Base-by-base conservation (phyloP, 2,113 vertebrate species). In the Daubentonia madagascariensis region DNA sequence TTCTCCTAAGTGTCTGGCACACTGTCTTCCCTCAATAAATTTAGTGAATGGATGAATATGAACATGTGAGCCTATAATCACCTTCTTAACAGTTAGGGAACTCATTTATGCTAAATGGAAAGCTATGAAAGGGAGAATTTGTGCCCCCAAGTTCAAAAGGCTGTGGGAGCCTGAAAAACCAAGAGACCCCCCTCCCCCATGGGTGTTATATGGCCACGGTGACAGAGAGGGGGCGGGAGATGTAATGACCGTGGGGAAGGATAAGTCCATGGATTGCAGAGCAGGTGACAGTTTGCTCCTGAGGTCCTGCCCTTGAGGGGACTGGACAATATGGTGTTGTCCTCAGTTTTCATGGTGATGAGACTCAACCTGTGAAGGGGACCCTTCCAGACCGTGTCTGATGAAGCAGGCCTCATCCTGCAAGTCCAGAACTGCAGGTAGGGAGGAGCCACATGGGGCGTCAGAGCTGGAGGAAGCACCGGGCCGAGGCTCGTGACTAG, bases 251-350 rank as follows among this genome's bases (percentile, higher is more conserved):
- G 20, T n/a, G 20, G 16, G 48, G 89, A 32, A 73, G 8, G 73
- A 35, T 61, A 72, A 22, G 30, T 32, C 8, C 0, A 13, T 0
- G 14, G 23, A 16, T 25, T 28, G 13, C 75, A 50, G 32, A 83
- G 45, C 30, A 12, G 68, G 80, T 37, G 59, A 40, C 22, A 18
- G 48, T 28, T 37, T 54, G 13, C 14, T 68, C 54, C 57, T 13
- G 52, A 14, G 65, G 54, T 40, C 67, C 68, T 32, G 50, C 83
- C 88, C 37, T 86, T 2, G 0, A 52, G n/a, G 73, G 45, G 18
- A 16, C 17, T 17, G 61, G 61, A 57, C 0, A 12, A 0, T 18
- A 32, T 7, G 0, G 37, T 23, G 4, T 57, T 13, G 23, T 35
- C 18, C 57, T 37, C 7, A 0, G 28, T 40, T 10, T 30, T 78